These are phyloP conservation scores for Stenodera caucasica DNA, from an alignment of 2,888 invertebrate genomes.

Conservation along the genomic window DNA sequence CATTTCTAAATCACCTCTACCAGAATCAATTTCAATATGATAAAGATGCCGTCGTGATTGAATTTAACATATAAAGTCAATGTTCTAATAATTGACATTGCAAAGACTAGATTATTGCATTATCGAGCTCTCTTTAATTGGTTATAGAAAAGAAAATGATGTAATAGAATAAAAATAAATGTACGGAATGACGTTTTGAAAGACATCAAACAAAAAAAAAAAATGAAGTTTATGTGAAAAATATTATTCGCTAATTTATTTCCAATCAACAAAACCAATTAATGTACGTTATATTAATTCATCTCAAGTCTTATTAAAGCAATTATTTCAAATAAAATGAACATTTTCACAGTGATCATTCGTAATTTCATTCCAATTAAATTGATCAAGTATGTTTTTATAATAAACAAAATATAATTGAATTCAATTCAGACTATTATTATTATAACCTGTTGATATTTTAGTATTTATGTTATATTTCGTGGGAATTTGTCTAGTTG, in stretches of 20 bases:
- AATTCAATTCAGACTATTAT: too few species aligned
- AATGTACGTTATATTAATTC: neutral
- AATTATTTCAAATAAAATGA: neutral
- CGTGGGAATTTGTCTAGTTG: too few species aligned
- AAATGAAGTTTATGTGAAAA: neutral
- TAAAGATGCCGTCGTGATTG: neutral
- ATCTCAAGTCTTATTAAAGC: constrained; percentile 2
- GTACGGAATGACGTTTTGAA: neutral
- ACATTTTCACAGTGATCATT: neutral
- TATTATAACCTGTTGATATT: too few species aligned
- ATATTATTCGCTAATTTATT: constrained; percentile 4
- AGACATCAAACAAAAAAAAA: too few species aligned
- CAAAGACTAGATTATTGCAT: constrained; percentile 23
- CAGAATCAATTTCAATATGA: neutral
- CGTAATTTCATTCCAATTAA: neutral
- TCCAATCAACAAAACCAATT: constrained; percentile 5
- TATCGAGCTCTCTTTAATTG: constrained; percentile 17
- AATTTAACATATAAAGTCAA: constrained; percentile 12
- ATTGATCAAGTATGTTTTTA: neutral
- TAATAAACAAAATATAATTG: neutral
- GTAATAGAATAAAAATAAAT: neutral
- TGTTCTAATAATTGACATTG: constrained; percentile 16
- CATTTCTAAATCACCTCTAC: neutral
- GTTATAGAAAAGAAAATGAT: constrained; percentile 2
- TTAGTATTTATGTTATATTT: too few species aligned